These are phyloP conservation scores for Tyria jacobaeae DNA, from an alignment of 2,888 invertebrate genomes.

Conservation along the genomic window DNA sequence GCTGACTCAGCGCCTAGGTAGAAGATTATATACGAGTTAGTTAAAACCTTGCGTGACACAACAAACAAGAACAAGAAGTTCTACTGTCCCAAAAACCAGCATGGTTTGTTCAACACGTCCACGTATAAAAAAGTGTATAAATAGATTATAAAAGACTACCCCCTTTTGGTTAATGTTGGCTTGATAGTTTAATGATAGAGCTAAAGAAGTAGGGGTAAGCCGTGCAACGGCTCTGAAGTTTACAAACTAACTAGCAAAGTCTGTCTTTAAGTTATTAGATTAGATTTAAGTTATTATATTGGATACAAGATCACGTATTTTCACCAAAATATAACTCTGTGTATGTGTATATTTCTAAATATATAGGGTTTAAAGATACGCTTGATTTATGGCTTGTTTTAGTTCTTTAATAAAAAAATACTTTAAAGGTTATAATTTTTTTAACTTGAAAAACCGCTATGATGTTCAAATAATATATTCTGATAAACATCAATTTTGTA, in stretches of 20 bases:
- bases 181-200: constrained; percentile 7
- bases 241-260: constrained; percentile 4
- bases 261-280: not conserved
- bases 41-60: constrained; percentile 43
- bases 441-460: too few species aligned
- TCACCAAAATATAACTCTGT: too few species aligned
- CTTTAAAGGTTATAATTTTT: too few species aligned
- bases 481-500: too few species aligned
- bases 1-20: constrained; percentile 74
- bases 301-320: constrained; percentile 15
- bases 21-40: constrained; percentile 39
- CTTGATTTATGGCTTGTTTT: too few species aligned
- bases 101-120: constrained; percentile 20
- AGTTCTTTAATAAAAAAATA: too few species aligned
- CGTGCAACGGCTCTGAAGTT: constrained; percentile 19
- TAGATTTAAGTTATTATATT: constrained; percentile 3
- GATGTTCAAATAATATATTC: too few species aligned
- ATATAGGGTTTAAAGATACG: too few species aligned
- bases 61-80: constrained; percentile 40
- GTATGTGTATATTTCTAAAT: too few species aligned
- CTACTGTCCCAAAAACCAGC: constrained; percentile 33
- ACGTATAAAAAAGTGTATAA: constrained; percentile 25
- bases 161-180: constrained; percentile 35
- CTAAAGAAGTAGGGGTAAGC: constrained; percentile 6
- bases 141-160: constrained; percentile 14